These are phyloP conservation scores for Siderastrea radians DNA, from an alignment of 92 coral and sea anemone genomes.

Conservation along the genomic window DNA sequence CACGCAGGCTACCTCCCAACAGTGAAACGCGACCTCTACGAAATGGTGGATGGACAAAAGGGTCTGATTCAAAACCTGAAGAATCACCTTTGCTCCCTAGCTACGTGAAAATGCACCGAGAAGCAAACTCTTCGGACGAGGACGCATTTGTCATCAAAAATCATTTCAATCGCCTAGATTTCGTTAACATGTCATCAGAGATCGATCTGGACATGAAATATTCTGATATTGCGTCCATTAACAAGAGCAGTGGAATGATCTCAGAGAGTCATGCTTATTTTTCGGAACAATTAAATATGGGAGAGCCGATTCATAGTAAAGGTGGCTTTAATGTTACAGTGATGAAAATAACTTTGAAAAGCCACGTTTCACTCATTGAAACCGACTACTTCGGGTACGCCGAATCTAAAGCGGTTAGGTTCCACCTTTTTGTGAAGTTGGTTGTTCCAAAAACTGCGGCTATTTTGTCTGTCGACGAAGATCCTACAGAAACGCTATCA, in stretches of 20 bases:
- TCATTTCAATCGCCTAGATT: constrained; percentile 41
- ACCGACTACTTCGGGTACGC: neutral
- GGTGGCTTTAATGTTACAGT: constrained; percentile 26
- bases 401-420: constrained; percentile 9
- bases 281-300: constrained; percentile 46
- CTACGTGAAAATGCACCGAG: constrained; percentile 57
- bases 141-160: constrained; percentile 38
- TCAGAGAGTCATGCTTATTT: constrained; percentile 24
- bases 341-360: constrained; percentile 33
- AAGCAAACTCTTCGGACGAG: constrained; percentile 41
- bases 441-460: neutral
- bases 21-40: constrained; percentile 56
- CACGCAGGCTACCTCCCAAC: too few relatives aligned
- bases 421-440: constrained; percentile 20
- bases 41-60: constrained; percentile 43
- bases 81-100: constrained; percentile 48
- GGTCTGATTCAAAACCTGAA: constrained; percentile 13
- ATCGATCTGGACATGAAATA: constrained; percentile 47
- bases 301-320: constrained; percentile 33
- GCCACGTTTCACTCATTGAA: constrained; percentile 36
- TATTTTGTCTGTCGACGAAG: neutral
- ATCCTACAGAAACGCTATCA: neutral
- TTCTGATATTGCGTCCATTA: constrained; percentile 12
- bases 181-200: constrained; percentile 30
- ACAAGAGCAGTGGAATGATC: constrained; percentile 54